Percentiles rank a stretch among this genome's conserved stretches.
These are phyloP conservation scores for Gallinago paraguaiae DNA, from an alignment of 2,113 vertebrate species.

Conservation along the genomic window DNA sequence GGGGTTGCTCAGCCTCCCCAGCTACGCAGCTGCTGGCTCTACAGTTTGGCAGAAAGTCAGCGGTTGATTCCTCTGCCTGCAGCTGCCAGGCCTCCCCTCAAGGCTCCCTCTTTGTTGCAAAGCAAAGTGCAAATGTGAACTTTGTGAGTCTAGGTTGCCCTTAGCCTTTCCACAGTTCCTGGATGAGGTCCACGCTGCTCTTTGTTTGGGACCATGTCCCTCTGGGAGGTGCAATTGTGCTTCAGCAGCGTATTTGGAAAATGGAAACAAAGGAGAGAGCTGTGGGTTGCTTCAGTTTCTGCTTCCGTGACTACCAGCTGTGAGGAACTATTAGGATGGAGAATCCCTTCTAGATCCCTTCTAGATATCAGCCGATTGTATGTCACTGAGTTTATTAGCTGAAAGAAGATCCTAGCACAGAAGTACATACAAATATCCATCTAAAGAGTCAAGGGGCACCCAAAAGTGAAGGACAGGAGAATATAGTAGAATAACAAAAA, in stretches of 20 bases:
- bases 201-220: background rate
- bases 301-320: background rate
- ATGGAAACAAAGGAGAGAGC: background rate
- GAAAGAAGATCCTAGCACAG: background rate
- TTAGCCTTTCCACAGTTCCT: background rate
- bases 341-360: background rate
- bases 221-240: background rate
- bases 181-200: background rate
- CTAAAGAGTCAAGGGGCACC: background rate
- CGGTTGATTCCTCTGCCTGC: background rate
- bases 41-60: background rate
- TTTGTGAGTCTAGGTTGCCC: background rate
- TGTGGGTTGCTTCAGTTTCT: background rate
- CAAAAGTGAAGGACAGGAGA: background rate
- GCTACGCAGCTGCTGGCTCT: background rate
- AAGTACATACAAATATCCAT: background rate
- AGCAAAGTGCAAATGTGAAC: background rate
- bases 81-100: background rate
- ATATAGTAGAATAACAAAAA: background rate
- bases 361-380: background rate
- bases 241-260: background rate
- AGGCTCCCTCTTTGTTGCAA: background rate
- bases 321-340: background rate
- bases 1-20: background rate
- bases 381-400: background rate